Base-by-base conservation (phyloP, 1,140 invertebrate genomes). In the Pomacea maculata region DNA sequence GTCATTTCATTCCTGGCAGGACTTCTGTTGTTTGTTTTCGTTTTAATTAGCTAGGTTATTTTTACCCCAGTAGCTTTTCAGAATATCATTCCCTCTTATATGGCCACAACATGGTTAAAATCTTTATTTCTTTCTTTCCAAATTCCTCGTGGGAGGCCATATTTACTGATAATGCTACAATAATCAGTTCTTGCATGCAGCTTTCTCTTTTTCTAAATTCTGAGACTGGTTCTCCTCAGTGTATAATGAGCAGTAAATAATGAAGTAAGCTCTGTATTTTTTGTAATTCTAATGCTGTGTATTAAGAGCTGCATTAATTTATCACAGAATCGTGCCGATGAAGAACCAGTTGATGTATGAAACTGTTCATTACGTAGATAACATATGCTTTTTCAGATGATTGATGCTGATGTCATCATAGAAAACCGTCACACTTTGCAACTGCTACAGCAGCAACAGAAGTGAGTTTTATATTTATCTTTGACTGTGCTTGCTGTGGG, bases 361-460 rank as follows among this genome's bases (percentile, higher is more conserved):
- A n/a, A 61, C 57, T 77, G 75, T 25, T 21, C 17, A 25, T 55
- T 12, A 57, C 8, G 25, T 55, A 57, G 6, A 73, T 34, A 63
- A 45, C 70, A 77, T 71, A 25, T 85, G 87, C 90, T 78, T 71
- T 93, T 93, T 80, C 91, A 97, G 96, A 96, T 97, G 93, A 83
- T 98, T 52, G 97, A 98, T 92, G 94, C 95, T 54, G 97, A 99
- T 93, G 95, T 95, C 64, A 95, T 98, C 87, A 85, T 99, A 7
- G 95, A 95, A 34, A 94, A 97, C 83, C 91, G 93, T 14, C 89
- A 94, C 29, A 94, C 95, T 1, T 88, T 99, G 0, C 92, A 93
- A 68, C 84, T 93, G 65, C 90, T 99, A 0, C 94, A 97, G 12
- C 84, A 85, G 63, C 88, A 92, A 67, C 83, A 91, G 75, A 92